Evolutionary conservation across 2,113 vertebrate genomes (phyloP).

Genomic region (Romanogobio albipinnatus): DNA sequence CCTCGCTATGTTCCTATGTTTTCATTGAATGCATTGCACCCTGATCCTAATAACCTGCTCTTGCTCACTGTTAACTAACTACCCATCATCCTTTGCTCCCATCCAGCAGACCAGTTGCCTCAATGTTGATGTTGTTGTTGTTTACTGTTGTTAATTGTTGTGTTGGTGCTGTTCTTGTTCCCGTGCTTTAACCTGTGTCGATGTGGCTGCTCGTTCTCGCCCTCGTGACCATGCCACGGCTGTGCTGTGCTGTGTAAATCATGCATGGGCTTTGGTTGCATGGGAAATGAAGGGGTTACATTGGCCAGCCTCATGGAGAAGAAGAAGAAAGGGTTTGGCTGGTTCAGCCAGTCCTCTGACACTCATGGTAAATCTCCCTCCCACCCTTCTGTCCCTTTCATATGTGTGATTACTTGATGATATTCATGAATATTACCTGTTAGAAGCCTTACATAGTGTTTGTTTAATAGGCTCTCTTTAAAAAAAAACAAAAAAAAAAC

Average conservation of each 20-base stretch:
- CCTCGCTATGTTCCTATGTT: background rate
- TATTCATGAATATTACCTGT: slow-evolving; percentile 5
- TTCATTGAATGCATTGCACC: slow-evolving; percentile 43
- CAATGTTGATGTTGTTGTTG: slow-evolving; percentile 64
- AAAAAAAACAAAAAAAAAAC: background rate
- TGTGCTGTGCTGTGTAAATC: slow-evolving; percentile 84
- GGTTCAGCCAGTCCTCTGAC: slow-evolving; percentile 93
- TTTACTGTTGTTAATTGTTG: slow-evolving; percentile 62
- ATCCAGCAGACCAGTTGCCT: slow-evolving; percentile 66
- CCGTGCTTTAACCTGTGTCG: slow-evolving; percentile 74
- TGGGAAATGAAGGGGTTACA: slow-evolving; percentile 91
- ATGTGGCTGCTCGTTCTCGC: slow-evolving; percentile 75
- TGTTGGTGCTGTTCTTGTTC: slow-evolving; percentile 67
- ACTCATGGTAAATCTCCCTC: slow-evolving; percentile 88
- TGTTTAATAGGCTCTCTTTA: background rate
- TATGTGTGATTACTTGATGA: slow-evolving; percentile 25
- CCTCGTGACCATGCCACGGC: slow-evolving; percentile 76
- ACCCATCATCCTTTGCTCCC: slow-evolving; percentile 67
- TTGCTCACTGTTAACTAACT: slow-evolving; percentile 66
- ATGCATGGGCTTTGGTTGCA: slow-evolving; percentile 85
- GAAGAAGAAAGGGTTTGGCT: slow-evolving; percentile 96
- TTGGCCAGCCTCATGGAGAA: slow-evolving; percentile 95
- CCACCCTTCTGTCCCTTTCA: slow-evolving; percentile 67
- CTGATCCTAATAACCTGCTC: slow-evolving; percentile 60
- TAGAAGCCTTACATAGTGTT: background rate